A percentile compares a stretch with the other conserved stretches of the same genome.
Evolutionary conservation across 2,797 vertebrate genomes (phyloP).

Genomic region (Galaxias olidus): DNA sequence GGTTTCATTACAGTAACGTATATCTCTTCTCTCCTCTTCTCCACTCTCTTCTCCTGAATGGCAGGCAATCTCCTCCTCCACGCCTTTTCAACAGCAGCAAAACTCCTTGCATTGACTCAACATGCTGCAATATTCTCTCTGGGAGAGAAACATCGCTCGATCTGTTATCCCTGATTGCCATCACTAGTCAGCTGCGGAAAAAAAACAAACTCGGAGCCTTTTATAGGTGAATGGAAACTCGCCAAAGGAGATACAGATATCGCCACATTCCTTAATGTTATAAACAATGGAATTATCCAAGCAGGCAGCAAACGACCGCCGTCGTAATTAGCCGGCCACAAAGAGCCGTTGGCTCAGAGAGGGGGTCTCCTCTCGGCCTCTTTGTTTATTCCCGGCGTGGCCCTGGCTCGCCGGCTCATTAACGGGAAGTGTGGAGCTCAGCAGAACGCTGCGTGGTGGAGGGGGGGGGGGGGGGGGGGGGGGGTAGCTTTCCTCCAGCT

Average conservation of each 20-base stretch:
- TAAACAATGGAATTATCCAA: too few species aligned
- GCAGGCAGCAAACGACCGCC: background rate
- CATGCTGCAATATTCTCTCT: conserved; percentile 1
- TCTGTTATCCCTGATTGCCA: background rate
- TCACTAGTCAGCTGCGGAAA: background rate
- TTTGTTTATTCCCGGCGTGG: background rate
- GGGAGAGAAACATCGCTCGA: conserved; percentile 1
- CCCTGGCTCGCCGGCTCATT: conserved; percentile 37
- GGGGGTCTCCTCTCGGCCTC: background rate
- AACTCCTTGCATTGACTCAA: conserved; percentile 1
- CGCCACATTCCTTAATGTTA: too few species aligned
- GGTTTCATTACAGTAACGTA: conserved; percentile 38
- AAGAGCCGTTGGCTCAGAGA: conserved; percentile 15
- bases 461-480: background rate
- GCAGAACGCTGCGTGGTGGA: background rate
- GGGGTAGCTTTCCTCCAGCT: conserved; percentile 13
- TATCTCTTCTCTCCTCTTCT: conserved; percentile 23
- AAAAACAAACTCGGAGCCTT: background rate
- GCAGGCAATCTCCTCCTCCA: background rate
- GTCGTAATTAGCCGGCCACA: conserved; percentile 36
- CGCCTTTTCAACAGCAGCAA: too few species aligned
- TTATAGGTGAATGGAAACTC: conserved; percentile 2
- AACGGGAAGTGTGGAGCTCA: conserved; percentile 26
- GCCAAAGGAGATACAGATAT: conserved; percentile 11
- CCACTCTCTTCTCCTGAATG: too few species aligned